These are phyloP conservation scores for Epinotia nisella DNA, from an alignment of 2,888 invertebrate genomes.

Conservation along the genomic window DNA sequence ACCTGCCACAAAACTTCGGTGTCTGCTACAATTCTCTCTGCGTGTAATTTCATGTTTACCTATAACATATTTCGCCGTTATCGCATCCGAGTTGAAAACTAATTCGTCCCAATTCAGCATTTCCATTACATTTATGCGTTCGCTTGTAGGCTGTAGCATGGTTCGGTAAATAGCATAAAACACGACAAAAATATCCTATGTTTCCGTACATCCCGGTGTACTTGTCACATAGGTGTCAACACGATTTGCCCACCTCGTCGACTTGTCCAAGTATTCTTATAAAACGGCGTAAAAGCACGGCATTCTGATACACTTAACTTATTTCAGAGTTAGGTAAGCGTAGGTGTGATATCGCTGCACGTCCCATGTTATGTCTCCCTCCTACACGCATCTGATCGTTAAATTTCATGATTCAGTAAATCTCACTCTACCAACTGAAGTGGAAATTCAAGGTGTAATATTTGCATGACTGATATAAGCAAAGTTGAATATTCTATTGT, in stretches of 20 bases:
- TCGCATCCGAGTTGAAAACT: not conserved
- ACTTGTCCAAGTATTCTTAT: not conserved
- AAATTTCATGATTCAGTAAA: slow-evolving; percentile 36
- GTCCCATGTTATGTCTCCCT: slow-evolving; percentile 35
- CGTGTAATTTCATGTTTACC: not conserved
- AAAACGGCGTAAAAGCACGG: slow-evolving; percentile 2
- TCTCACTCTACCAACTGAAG: slow-evolving; percentile 29
- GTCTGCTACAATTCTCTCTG: not conserved
- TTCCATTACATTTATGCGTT: slow-evolving; percentile 14
- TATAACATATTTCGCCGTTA: not conserved
- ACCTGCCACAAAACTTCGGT: not conserved
- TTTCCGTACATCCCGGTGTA: slow-evolving; percentile 33
- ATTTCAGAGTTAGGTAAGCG: not conserved
- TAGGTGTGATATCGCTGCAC: slow-evolving; percentile 33
- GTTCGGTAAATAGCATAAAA: slow-evolving; percentile 27
- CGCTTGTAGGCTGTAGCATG: not conserved
- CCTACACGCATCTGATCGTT: slow-evolving; percentile 37
- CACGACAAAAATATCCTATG: slow-evolving; percentile 22
- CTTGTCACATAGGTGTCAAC: slow-evolving; percentile 43
- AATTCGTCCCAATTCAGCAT: slow-evolving; percentile 6
- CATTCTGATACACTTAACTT: not conserved
- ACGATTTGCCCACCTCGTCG: slow-evolving; percentile 40
- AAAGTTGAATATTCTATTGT: slow-evolving; percentile 8
- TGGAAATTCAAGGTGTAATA: slow-evolving; percentile 36
- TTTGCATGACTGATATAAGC: slow-evolving; percentile 21